Percentiles rank a stretch among this genome's conserved stretches.
phyloP scores from a whole-genome alignment of 2,113 vertebrate species.

The Poeciliopsis occidentalis region DNA sequence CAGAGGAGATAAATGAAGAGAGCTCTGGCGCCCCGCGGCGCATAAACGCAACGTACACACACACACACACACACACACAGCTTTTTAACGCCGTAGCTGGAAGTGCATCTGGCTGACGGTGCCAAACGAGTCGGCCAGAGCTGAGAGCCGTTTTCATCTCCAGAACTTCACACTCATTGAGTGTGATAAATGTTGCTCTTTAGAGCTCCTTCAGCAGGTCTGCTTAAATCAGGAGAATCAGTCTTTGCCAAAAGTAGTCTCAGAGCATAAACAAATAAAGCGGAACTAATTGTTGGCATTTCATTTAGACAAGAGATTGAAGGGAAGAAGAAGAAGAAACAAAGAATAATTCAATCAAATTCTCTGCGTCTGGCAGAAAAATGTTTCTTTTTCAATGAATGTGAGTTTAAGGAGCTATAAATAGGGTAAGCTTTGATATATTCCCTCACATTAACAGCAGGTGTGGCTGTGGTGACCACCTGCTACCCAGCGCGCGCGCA shows the following conservation, averaged over 20 bases:
- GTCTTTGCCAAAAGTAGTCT: not conserved
- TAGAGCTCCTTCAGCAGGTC: conserved; percentile 13
- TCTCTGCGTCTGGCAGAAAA: conserved; percentile 2
- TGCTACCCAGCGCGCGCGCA: conserved; percentile 36
- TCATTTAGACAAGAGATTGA: conserved; percentile 7
- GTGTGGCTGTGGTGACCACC: conserved; percentile 54
- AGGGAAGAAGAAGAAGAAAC: not conserved
- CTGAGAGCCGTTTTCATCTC: conserved; percentile 11
- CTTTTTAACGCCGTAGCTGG: not conserved
- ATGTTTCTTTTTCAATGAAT: not conserved
- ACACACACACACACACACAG: not conserved
- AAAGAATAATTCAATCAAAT: not conserved
- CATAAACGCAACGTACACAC: not conserved
- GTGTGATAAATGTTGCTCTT: conserved; percentile 23
- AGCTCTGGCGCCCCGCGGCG: not conserved
- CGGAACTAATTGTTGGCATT: conserved; percentile 18
- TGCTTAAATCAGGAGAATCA: conserved; percentile 25
- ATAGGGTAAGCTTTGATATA: conserved; percentile 26
- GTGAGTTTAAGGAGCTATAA: conserved; percentile 44
- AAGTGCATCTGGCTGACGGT: conserved; percentile 8
- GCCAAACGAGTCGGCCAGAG: conserved; percentile 22
- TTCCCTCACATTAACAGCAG: conserved; percentile 52
- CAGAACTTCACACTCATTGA: conserved; percentile 25
- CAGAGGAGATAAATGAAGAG: conserved; percentile 57
- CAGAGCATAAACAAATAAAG: conserved; percentile 9